These are phyloP conservation scores for Chloroclysta siterata DNA, from an alignment of 2,888 invertebrate genomes.

Conservation along the genomic window DNA sequence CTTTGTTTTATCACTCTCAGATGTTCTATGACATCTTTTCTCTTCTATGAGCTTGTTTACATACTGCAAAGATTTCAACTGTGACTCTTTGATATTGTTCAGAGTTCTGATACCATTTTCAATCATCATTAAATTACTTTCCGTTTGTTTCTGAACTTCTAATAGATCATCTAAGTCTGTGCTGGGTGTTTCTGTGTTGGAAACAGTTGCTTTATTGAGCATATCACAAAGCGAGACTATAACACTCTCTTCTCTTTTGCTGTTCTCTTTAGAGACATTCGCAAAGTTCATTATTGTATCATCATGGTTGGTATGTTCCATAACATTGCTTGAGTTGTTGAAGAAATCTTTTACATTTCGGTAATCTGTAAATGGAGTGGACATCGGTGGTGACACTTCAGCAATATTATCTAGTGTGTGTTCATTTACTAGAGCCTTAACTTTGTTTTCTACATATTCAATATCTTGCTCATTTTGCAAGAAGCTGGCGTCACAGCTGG, in stretches of 20 bases:
- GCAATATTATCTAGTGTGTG: conserved; percentile 60
- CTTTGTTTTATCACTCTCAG: conserved; percentile 45
- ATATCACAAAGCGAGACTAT: conserved; percentile 72
- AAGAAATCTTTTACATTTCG: conserved; percentile 67
- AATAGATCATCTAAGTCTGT: conserved; percentile 61
- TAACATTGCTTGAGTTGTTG: conserved; percentile 57
- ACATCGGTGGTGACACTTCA: conserved; percentile 65
- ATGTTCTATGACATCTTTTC: conserved; percentile 44
- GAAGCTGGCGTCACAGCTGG: conserved; percentile 72
- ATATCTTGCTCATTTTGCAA: conserved; percentile 72
- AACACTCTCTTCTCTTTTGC: conserved; percentile 66
- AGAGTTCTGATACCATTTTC: conserved; percentile 59
- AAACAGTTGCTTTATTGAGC: conserved; percentile 66
- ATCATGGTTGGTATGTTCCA: conserved; percentile 61
- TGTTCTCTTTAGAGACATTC: conserved; percentile 52
- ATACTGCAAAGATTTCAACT: conserved; percentile 59
- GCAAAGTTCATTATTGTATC: conserved; percentile 73
- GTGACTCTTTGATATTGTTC: conserved; percentile 59
- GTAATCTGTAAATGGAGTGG: conserved; percentile 73
- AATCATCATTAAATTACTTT: conserved; percentile 61
- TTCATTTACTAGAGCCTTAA: conserved; percentile 51
- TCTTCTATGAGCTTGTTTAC: conserved; percentile 61
- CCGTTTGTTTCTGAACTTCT: conserved; percentile 59
- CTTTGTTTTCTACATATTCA: conserved; percentile 60
- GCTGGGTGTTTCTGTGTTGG: conserved; percentile 47